Conservation (phyloP, 1,140 invertebrate genomes). For the Drosophila melanica region DNA sequence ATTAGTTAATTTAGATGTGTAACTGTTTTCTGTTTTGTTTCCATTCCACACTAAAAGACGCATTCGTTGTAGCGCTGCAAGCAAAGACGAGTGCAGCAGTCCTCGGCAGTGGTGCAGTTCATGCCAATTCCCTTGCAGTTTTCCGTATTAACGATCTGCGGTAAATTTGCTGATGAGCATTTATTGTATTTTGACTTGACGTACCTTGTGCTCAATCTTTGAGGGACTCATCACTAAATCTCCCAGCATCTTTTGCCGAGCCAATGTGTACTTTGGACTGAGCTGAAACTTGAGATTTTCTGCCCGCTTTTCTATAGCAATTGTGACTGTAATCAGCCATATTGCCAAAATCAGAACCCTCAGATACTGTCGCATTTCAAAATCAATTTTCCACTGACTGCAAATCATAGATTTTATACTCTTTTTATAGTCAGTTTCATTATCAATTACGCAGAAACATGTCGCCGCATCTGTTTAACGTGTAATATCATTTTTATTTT, state of each 20-base stretch:
- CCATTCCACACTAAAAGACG: neutral
- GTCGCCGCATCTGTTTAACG: neutral
- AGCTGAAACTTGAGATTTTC: neutral
- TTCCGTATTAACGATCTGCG: neutral
- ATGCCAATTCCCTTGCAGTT: neutral
- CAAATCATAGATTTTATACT: neutral
- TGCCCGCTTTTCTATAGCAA: neutral
- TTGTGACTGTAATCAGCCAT: neutral
- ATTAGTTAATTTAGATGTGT: too few species aligned
- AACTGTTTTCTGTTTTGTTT: too few species aligned
- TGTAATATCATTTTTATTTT: neutral
- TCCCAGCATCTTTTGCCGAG: neutral
- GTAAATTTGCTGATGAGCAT: neutral
- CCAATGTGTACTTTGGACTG: too few species aligned
- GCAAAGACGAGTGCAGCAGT: slow-evolving; percentile 1
- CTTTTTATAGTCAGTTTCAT: neutral
- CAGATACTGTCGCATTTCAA: neutral
- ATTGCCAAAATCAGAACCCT: neutral
- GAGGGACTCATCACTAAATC: slow-evolving; percentile 11
- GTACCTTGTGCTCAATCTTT: neutral
- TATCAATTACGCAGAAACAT: neutral
- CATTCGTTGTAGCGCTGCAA: neutral
- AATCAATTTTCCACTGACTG: neutral
- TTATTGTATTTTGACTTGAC: neutral
- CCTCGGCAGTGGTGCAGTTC: neutral